These are phyloP conservation scores for Bombus huntii DNA, from an alignment of 1,140 invertebrate genomes.

Conservation along the genomic window DNA sequence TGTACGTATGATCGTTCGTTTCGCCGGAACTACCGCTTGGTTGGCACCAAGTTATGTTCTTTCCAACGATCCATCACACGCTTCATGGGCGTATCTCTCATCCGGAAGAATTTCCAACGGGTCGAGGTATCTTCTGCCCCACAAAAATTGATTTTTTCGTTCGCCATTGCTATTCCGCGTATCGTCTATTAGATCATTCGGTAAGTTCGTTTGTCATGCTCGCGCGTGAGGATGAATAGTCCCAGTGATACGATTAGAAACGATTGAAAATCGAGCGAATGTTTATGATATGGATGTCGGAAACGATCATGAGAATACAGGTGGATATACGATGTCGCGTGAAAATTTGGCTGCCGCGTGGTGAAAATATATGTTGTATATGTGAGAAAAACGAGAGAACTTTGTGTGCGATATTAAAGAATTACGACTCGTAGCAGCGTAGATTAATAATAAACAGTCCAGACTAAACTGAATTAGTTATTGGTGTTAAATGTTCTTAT, in stretches of 20 bases:
- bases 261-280: no score
- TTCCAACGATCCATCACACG: constrained; percentile 2
- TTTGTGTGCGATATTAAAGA: neutral
- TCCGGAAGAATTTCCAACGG: neutral
- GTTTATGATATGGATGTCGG: no score
- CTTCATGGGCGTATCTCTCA: neutral
- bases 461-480: neutral
- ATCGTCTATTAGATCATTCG: no score
- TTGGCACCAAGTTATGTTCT: neutral
- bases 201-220: no score
- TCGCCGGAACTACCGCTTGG: neutral
- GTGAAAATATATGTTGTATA: neutral
- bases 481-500: neutral
- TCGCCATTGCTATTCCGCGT: no score
- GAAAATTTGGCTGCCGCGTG: no score
- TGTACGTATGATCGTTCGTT: neutral
- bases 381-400: neutral
- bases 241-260: no score
- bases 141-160: neutral
- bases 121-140: neutral
- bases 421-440: no score
- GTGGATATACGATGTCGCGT: no score
- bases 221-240: no score
- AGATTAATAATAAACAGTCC: neutral
- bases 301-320: no score